These are phyloP conservation scores for Priocnemis perturbator DNA, from an alignment of 2,888 invertebrate genomes.

Conservation along the genomic window DNA sequence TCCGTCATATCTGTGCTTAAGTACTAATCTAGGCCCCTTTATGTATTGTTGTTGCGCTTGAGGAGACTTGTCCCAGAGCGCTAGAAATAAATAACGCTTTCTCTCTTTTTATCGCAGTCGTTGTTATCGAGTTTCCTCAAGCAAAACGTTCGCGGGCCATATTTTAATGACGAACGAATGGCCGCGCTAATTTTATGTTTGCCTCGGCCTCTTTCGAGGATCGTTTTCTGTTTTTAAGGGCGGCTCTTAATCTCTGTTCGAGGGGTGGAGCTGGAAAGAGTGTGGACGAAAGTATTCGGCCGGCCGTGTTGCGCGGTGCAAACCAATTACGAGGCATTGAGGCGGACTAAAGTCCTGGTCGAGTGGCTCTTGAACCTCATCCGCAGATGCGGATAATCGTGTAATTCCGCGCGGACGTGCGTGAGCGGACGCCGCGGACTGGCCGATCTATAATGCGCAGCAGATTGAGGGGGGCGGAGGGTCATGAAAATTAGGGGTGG, in stretches of 20 bases:
- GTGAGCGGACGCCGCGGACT: slow-evolving; percentile 48
- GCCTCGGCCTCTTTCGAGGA: neutral
- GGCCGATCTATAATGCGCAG: slow-evolving; percentile 30
- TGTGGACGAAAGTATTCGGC: slow-evolving; percentile 21
- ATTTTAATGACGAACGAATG: neutral
- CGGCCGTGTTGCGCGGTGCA: slow-evolving; percentile 35
- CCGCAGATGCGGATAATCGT: slow-evolving; percentile 68
- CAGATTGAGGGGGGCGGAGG: neutral
- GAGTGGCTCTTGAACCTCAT: slow-evolving; percentile 67
- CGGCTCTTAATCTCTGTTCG: too few species aligned
- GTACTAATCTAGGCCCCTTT: too few species aligned
- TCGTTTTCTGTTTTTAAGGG: too few species aligned
- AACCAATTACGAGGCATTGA: slow-evolving; percentile 67
- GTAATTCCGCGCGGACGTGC: slow-evolving; percentile 60
- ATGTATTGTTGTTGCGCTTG: too few species aligned
- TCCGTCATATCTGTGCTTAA: too few species aligned
- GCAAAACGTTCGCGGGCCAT: neutral
- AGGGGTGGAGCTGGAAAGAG: too few species aligned
- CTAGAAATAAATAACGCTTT: too few species aligned
- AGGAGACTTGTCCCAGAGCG: too few species aligned
- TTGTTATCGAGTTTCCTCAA: slow-evolving; percentile 3
- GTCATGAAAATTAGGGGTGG: slow-evolving; percentile 9
- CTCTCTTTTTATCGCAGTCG: too few species aligned
- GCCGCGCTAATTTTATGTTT: neutral
- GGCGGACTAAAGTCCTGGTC: slow-evolving; percentile 62